Conservation (phyloP, 2,888 invertebrate species). For the Rotaria socialis region DNA sequence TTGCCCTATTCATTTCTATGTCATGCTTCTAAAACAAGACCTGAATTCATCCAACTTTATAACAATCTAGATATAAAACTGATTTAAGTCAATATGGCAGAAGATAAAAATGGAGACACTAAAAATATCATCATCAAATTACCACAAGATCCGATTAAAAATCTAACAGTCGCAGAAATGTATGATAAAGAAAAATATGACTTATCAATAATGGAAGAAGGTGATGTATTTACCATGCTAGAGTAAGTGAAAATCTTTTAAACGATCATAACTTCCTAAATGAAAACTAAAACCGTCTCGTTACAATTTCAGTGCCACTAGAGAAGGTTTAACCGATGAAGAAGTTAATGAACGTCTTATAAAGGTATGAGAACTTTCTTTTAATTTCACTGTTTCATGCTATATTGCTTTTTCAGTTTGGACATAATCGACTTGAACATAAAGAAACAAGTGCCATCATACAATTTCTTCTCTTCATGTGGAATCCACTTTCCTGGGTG, state of each 20-base stretch:
- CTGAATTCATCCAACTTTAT: too few relatives aligned
- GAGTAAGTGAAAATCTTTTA: background rate
- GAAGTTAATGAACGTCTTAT: background rate
- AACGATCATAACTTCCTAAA: background rate
- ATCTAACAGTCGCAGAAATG: constrained; percentile 3
- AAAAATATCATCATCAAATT: background rate
- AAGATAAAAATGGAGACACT: background rate
- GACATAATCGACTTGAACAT: constrained; percentile 3
- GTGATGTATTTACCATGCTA: background rate
- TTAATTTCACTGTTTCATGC: too few relatives aligned
- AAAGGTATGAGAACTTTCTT: background rate
- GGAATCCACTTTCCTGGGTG: constrained; percentile 24
- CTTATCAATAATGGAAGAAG: background rate
- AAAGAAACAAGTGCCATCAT: background rate
- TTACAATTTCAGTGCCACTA: background rate
- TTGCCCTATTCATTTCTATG: too few relatives aligned
- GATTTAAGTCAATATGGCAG: background rate
- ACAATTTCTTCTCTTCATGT: constrained; percentile 21
- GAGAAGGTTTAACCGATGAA: background rate
- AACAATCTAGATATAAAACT: too few relatives aligned
- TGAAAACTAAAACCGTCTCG: too few relatives aligned
- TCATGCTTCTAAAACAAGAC: too few relatives aligned
- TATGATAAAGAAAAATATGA: constrained; percentile 28
- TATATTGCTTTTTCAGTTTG: background rate
- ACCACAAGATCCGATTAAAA: background rate